Conservation (phyloP, 2,797 vertebrate species). For the Picus viridis region DNA sequence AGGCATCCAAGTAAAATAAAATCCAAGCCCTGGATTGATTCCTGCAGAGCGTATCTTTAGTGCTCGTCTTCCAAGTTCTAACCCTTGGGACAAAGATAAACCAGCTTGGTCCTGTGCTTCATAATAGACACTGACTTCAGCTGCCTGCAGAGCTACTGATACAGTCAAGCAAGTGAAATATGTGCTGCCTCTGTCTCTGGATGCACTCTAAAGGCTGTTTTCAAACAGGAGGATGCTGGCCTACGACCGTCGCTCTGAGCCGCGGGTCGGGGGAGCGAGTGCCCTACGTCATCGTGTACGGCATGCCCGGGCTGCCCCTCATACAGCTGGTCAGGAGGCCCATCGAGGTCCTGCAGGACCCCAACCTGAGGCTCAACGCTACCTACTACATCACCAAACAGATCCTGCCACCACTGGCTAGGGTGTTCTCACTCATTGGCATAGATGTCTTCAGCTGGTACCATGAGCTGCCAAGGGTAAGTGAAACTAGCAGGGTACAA, state of each 20-base stretch:
- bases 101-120: not conserved
- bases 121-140: not conserved
- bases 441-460: slow-evolving; percentile 97
- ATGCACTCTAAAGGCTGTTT: not conserved
- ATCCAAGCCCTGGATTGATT: not conserved
- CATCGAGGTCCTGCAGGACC: slow-evolving; percentile 90
- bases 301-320: slow-evolving; percentile 90
- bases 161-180: not conserved
- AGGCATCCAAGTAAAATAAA: not conserved
- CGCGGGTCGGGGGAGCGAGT: slow-evolving; percentile 94
- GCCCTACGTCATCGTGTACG: slow-evolving; percentile 94
- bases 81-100: not conserved
- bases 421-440: slow-evolving; percentile 93
- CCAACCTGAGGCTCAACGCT: slow-evolving; percentile 88
- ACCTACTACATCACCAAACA: slow-evolving; percentile 97
- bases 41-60: not conserved
- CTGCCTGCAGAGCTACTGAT: not conserved
- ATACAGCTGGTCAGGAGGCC: slow-evolving; percentile 95
- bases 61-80: not conserved
- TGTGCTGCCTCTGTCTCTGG: not conserved
- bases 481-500: not conserved
- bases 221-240: slow-evolving; percentile 88
- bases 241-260: slow-evolving; percentile 92
- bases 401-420: slow-evolving; percentile 92
- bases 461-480: slow-evolving; percentile 93